These are phyloP conservation scores for Drosophila paranaensis DNA, from an alignment of 2,888 invertebrate genomes.

Conservation along the genomic window DNA sequence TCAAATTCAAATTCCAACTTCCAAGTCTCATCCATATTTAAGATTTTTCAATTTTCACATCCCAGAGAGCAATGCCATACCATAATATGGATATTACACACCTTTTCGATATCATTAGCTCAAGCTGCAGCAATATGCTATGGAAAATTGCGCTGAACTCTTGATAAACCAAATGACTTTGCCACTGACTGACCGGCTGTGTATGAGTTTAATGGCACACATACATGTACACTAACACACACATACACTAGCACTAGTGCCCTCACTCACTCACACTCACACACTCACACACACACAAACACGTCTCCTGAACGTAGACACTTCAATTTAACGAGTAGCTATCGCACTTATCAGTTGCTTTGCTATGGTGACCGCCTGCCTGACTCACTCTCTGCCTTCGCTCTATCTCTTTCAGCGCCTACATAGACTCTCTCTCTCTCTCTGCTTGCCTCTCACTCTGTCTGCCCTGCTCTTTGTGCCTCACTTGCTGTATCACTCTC, in stretches of 20 bases:
- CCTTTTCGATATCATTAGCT: not conserved
- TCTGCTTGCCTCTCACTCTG: not conserved
- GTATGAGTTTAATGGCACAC: slow-evolving; percentile 35
- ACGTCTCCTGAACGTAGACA: slow-evolving; percentile 35
- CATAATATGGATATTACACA: not conserved
- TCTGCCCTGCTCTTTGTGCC: too few species aligned
- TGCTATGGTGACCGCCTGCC: slow-evolving; percentile 29
- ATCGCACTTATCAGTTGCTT: slow-evolving; percentile 55
- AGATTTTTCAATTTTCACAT: not conserved
- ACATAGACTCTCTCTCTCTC: not conserved
- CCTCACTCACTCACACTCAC: slow-evolving; percentile 4
- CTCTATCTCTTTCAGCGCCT: too few species aligned
- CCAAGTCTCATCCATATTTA: not conserved
- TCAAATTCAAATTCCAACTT: not conserved
- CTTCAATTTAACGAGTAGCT: slow-evolving; percentile 55
- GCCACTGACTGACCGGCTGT: slow-evolving; percentile 34
- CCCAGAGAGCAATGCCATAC: not conserved
- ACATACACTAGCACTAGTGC: slow-evolving; percentile 7
- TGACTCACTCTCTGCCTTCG: not conserved
- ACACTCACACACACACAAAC: slow-evolving; percentile 15
- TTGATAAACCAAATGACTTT: slow-evolving; percentile 53
- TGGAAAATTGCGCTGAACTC: slow-evolving; percentile 17
- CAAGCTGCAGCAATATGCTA: slow-evolving; percentile 29
- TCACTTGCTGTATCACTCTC: not conserved
- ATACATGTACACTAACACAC: slow-evolving; percentile 13